Base-by-base conservation (phyloP, 2,888 invertebrate species). In the Rhamnusium bicolor region DNA sequence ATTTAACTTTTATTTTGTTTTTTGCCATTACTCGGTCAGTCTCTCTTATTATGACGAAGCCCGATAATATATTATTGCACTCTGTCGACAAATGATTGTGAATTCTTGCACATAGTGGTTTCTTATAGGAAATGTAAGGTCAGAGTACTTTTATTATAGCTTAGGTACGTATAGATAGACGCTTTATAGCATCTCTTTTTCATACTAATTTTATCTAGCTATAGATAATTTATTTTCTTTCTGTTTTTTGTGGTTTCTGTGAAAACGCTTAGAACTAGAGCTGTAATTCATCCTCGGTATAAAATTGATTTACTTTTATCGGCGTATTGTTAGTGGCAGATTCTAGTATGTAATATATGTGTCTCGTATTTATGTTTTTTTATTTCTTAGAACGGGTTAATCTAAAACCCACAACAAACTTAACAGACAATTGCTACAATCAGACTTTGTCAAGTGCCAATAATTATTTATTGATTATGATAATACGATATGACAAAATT, bases 21-120 rank as follows among this genome's bases (percentile, higher is more conserved):
- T 27, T 58, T 8, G 18, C 32, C 58, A 29, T 16, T 29, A 24
- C 32, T 29, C 14, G 58, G 58, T 27, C 58, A 58, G 32, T 27
- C 27, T 21, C n/a, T n/a, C 56, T 12, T 58, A 1, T 16, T 29
- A 58, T 29, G 16, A 58, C 19, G n/a, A 54, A 54, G 54, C 54
- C 24, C 29, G 14, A 47, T 49, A 47, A 49, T 49, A 24, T 62
- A 62, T 62, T 62, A 18, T n/a, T n/a, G n/a, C n/a, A n/a, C 40
- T 5, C 12, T 47, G 63, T 53, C 32, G 32, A 65, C 65, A 53
- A 65, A 53, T 32, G 32, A 65, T 65, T 10, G 51, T 24, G 19
- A 63, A 65, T 65, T 65, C 65, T 53, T 65, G 53, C 65, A 65
- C 65, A 65, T 53, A 53, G 12, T 53, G 5, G 47, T 18, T 65